phyloP scores from a whole-genome alignment of 2,888 invertebrate species.

The Parnassius glacialis region DNA sequence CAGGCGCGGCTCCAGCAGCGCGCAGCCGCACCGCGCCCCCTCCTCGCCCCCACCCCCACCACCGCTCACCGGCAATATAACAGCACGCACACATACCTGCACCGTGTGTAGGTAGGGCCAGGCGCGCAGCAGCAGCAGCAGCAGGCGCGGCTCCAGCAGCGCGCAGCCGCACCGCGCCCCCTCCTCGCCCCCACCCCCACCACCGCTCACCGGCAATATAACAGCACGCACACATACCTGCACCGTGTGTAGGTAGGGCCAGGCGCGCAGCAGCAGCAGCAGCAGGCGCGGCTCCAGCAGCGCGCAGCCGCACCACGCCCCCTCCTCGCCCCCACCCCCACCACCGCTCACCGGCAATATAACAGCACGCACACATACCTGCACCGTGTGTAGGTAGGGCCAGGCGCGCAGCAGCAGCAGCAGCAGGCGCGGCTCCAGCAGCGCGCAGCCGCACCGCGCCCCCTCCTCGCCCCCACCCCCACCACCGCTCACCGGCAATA shows the following conservation, averaged over 20 bases:
- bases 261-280: conserved; percentile 72
- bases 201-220: neutral
- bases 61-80: too few species aligned
- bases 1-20: conserved; percentile 59
- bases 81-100: conserved; percentile 37
- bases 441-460: conserved; percentile 51
- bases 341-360: neutral
- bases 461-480: too few species aligned
- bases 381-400: conserved; percentile 70
- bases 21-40: conserved; percentile 48
- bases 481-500: conserved; percentile 37
- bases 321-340: too few species aligned
- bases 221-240: conserved; percentile 33
- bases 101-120: conserved; percentile 77
- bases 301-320: conserved; percentile 47
- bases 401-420: conserved; percentile 76
- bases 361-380: conserved; percentile 33
- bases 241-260: conserved; percentile 74
- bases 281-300: conserved; percentile 80
- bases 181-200: too few species aligned
- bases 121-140: conserved; percentile 73
- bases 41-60: too few species aligned
- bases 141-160: conserved; percentile 77
- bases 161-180: conserved; percentile 49
- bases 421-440: conserved; percentile 79